phyloP scores from a whole-genome alignment of 2,888 invertebrate species.

The Ormyrus rosae region DNA sequence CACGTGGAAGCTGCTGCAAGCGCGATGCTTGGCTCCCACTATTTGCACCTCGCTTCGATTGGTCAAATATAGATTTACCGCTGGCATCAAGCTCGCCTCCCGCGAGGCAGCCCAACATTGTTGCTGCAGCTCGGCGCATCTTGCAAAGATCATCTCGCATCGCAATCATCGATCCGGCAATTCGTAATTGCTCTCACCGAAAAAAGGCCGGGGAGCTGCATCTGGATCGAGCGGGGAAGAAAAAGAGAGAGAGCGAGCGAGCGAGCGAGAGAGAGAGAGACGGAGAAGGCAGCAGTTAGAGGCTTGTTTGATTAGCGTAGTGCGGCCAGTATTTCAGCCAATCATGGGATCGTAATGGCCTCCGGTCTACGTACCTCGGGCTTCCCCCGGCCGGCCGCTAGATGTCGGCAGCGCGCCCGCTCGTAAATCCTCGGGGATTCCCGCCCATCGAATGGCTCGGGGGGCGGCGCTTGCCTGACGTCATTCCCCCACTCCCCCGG shows the following conservation, averaged over 20 bases:
- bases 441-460: constrained; percentile 79
- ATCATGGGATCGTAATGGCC: constrained; percentile 80
- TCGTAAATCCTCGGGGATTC: constrained; percentile 76
- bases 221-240: neutral
- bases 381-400: constrained; percentile 76
- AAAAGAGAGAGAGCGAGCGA: neutral
- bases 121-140: neutral
- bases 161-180: constrained; percentile 19
- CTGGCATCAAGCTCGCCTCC: constrained; percentile 55
- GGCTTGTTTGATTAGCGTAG: constrained; percentile 72
- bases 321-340: constrained; percentile 75
- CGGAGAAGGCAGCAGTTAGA: constrained; percentile 60
- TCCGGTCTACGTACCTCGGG: constrained; percentile 69
- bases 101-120: neutral
- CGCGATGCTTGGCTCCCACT: constrained; percentile 39
- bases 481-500: constrained; percentile 62
- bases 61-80: constrained; percentile 73
- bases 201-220: neutral
- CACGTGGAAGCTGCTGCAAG: constrained; percentile 1
- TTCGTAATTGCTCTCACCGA: neutral
- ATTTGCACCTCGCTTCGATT: constrained; percentile 65
- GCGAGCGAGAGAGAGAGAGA: neutral
- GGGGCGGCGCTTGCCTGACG: constrained; percentile 79
- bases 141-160: neutral
- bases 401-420: constrained; percentile 75